phyloP scores from a whole-genome alignment of 1,140 invertebrate genomes.

The Philotrypesis tridentata region DNA sequence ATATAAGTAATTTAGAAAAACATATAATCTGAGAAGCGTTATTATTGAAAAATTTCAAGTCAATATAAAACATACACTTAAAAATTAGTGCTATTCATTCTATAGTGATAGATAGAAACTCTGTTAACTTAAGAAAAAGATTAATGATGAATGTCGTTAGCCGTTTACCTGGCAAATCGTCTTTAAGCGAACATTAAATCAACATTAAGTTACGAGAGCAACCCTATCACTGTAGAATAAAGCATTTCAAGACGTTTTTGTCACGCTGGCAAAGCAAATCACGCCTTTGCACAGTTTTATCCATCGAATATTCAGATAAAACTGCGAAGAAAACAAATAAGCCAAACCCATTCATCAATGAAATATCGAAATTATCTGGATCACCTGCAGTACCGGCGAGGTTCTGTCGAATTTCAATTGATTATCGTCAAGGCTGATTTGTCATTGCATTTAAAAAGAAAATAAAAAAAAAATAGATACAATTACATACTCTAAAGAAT shows the following conservation, averaged over 20 bases:
- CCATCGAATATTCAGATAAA: neutral
- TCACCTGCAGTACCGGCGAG: too few species aligned
- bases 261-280: neutral
- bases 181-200: neutral
- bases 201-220: neutral
- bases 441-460: neutral
- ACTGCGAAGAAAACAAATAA: neutral
- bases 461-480: neutral
- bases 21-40: neutral
- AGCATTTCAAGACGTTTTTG: slow-evolving; percentile 14
- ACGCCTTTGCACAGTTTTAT: neutral
- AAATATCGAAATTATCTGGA: neutral
- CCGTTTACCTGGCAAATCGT: neutral
- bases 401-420: too few species aligned
- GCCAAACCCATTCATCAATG: neutral
- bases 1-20: slow-evolving; percentile 18
- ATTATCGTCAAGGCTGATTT: neutral
- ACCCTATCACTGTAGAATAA: slow-evolving; percentile 29
- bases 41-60: neutral
- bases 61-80: slow-evolving; percentile 13
- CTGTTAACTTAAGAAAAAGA: neutral
- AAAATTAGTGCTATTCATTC: neutral
- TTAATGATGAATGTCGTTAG: too few species aligned
- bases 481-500: neutral
- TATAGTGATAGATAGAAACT: slow-evolving; percentile 16